Evolutionary conservation across 2,797 vertebrate species (phyloP).

Genomic region (Otolemur crassicaudatus): DNA sequence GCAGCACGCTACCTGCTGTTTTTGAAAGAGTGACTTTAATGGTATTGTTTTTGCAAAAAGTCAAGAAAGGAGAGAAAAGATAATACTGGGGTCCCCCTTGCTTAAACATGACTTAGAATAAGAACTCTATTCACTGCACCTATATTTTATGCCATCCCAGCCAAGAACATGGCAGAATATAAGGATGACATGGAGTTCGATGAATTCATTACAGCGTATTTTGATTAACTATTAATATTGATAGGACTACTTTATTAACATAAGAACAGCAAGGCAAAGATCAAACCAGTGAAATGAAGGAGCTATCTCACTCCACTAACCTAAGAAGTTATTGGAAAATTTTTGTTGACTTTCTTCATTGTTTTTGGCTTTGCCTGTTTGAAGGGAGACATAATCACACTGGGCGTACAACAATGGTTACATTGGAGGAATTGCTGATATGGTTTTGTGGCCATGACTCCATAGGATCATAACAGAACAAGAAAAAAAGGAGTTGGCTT

Average conservation of each 20-base stretch:
- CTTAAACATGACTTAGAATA: neutral
- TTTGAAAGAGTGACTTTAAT: neutral
- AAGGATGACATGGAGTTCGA: neutral
- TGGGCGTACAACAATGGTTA: neutral
- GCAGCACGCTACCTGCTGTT: neutral
- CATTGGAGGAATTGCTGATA: neutral
- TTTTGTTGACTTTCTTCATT: neutral
- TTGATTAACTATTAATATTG: neutral
- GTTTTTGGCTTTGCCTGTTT: neutral
- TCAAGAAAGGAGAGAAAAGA: neutral
- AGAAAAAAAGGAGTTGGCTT: neutral
- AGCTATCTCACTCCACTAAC: neutral
- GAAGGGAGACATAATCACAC: neutral
- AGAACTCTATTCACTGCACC: neutral
- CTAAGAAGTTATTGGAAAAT: neutral
- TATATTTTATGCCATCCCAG: neutral
- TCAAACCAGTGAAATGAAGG: neutral
- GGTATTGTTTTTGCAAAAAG: neutral
- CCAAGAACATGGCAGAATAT: neutral
- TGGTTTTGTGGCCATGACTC: neutral
- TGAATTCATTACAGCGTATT: neutral
- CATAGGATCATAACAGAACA: neutral
- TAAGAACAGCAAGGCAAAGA: neutral
- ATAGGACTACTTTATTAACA: neutral
- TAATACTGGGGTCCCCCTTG: neutral